Conservation (phyloP, 2,888 invertebrate genomes). For the Epirrhoe alternata region DNA sequence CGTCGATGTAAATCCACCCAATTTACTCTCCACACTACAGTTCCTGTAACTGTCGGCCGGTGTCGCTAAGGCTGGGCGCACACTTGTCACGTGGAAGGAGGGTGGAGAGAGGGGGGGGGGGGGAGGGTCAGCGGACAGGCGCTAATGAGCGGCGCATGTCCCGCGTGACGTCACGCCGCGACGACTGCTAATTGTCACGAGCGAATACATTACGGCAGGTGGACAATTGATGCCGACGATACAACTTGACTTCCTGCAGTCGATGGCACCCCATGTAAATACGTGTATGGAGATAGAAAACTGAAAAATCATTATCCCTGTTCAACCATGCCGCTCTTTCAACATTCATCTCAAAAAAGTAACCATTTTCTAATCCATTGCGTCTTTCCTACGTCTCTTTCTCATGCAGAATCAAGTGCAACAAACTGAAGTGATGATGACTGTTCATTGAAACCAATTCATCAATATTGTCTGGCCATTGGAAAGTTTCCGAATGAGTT, state of each 20-base stretch:
- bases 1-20: neutral
- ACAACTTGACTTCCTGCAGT: neutral
- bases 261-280: neutral
- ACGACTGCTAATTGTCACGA: constrained; percentile 52
- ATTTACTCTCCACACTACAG: constrained; percentile 4
- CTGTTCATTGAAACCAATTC: neutral
- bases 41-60: constrained; percentile 8
- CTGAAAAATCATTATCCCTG: too few species aligned
- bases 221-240: constrained; percentile 16
- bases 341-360: too few species aligned
- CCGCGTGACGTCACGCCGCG: constrained; percentile 37
- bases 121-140: constrained; percentile 24
- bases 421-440: too few species aligned
- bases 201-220: constrained; percentile 32
- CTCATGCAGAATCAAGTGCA: too few species aligned
- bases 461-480: neutral
- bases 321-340: too few species aligned
- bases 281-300: too few species aligned
- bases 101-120: neutral
- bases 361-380: too few species aligned
- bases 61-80: constrained; percentile 16
- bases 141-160: constrained; percentile 39
- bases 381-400: too few species aligned
- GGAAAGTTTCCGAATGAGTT: constrained; percentile 8
- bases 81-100: constrained; percentile 11